phyloP scores from a whole-genome alignment of 2,797 vertebrate genomes.

The Fistularia tabacaria region DNA sequence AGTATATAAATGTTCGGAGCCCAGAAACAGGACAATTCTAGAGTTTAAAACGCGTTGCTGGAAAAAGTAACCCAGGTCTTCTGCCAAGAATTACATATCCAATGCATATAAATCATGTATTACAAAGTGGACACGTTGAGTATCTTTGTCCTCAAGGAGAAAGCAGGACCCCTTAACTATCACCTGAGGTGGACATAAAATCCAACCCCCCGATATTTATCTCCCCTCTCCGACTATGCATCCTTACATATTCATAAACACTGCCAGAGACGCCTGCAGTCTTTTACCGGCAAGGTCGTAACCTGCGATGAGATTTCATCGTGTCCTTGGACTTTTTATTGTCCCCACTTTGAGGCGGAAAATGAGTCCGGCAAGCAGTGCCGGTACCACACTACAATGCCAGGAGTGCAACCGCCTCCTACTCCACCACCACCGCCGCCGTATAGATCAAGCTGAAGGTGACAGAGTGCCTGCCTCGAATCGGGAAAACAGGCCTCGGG shows the following conservation, averaged over 20 bases:
- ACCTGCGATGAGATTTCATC: slow-evolving; percentile 8
- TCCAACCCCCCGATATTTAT: slow-evolving; percentile 15
- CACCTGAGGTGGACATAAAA: not conserved
- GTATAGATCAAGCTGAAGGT: slow-evolving; percentile 52
- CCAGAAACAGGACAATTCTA: no score
- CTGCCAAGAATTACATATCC: not conserved
- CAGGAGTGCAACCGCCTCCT: not conserved
- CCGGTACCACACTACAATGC: no score
- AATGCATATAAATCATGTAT: slow-evolving; percentile 3
- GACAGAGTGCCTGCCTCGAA: slow-evolving; percentile 15
- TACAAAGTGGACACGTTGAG: not conserved
- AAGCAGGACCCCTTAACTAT: not conserved
- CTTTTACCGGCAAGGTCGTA: slow-evolving; percentile 34
- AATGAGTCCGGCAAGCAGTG: slow-evolving; percentile 7
- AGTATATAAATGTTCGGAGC: no score
- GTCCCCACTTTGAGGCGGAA: slow-evolving; percentile 12
- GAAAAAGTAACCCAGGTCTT: not conserved
- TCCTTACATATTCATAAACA: slow-evolving; percentile 8
- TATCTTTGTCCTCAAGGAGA: no score
- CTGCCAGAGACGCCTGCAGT: not conserved
- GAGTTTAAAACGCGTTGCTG: not conserved
- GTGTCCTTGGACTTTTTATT: slow-evolving; percentile 27
- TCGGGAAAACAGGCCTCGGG: slow-evolving; percentile 25
- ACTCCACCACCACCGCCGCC: slow-evolving; percentile 1
- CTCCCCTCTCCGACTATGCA: not conserved